phyloP scores from a whole-genome alignment of 1,140 invertebrate species.

The Helicoverpa zea region DNA sequence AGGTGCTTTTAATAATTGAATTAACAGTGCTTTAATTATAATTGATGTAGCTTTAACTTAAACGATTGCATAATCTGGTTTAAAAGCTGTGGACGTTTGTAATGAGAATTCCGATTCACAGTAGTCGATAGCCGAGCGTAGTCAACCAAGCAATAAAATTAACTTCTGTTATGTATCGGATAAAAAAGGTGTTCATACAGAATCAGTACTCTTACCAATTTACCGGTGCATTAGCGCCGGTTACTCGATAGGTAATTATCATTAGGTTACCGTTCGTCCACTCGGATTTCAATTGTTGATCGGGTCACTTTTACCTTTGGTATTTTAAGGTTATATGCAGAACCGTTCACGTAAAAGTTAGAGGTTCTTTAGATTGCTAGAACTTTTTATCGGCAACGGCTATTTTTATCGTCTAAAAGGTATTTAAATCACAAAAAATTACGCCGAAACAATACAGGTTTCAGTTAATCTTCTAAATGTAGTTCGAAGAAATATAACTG shows the following conservation, averaged over 20 bases:
- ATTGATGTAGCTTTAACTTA: not conserved
- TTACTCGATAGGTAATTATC: slow-evolving; percentile 56
- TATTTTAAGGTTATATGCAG: slow-evolving; percentile 1
- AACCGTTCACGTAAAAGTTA: not conserved
- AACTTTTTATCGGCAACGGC: too few relatives aligned
- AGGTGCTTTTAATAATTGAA: not conserved
- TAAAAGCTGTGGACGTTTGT: slow-evolving; percentile 21
- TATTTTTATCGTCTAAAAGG: too few relatives aligned
- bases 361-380: too few relatives aligned
- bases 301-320: slow-evolving; percentile 45
- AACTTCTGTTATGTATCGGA: slow-evolving; percentile 52
- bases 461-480: not conserved
- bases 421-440: too few relatives aligned
- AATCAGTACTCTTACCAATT: slow-evolving; percentile 65
- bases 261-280: slow-evolving; percentile 59
- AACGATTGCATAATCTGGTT: not conserved
- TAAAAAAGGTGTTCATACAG: slow-evolving; percentile 58
- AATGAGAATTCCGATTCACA: slow-evolving; percentile 25
- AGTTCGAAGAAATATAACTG: slow-evolving; percentile 5
- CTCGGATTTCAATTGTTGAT: slow-evolving; percentile 52
- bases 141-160: slow-evolving; percentile 47
- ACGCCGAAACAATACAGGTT: too few relatives aligned
- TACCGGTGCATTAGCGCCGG: slow-evolving; percentile 60
- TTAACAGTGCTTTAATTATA: slow-evolving; percentile 20
- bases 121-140: slow-evolving; percentile 12